Conservation (phyloP, 92 coral and sea anemone genomes). For the Zoanthus gigantus region DNA sequence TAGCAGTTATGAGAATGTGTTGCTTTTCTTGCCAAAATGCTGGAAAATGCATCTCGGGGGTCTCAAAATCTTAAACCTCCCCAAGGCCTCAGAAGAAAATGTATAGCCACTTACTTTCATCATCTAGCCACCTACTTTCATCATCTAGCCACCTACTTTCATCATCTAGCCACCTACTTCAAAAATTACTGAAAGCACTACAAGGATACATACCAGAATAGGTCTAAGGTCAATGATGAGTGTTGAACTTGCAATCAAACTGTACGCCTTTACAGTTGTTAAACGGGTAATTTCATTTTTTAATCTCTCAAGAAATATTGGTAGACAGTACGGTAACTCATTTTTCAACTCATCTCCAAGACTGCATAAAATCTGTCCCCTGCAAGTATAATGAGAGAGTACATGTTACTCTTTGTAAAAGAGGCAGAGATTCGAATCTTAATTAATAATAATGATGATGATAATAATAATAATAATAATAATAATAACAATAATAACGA, state of each 20-base stretch:
- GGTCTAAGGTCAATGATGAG: constrained; percentile 84
- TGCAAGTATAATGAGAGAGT: constrained; percentile 8
- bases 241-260: constrained; percentile 97
- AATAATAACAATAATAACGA: fast-evolving
- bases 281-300: constrained; percentile 96
- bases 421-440: neutral
- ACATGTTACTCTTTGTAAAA: neutral
- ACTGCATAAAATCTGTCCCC: constrained; percentile 97
- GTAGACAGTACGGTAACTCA: constrained; percentile 88
- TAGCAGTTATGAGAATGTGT: too few species aligned
- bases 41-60: too few species aligned
- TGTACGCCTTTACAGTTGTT: constrained; percentile 96
- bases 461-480: too few species aligned
- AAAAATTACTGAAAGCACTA: too few species aligned
- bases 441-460: too few species aligned
- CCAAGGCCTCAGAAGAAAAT: too few species aligned
- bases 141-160: too few species aligned
- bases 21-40: too few species aligned
- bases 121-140: too few species aligned
- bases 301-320: constrained; percentile 96
- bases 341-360: constrained; percentile 90
- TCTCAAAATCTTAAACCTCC: too few species aligned
- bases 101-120: too few species aligned
- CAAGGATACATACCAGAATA: constrained; percentile 85
- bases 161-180: too few species aligned